Percentiles rank a stretch among this genome's conserved stretches.
These are phyloP conservation scores for Clupea harengus DNA, from an alignment of 2,113 vertebrate species.

Conservation along the genomic window DNA sequence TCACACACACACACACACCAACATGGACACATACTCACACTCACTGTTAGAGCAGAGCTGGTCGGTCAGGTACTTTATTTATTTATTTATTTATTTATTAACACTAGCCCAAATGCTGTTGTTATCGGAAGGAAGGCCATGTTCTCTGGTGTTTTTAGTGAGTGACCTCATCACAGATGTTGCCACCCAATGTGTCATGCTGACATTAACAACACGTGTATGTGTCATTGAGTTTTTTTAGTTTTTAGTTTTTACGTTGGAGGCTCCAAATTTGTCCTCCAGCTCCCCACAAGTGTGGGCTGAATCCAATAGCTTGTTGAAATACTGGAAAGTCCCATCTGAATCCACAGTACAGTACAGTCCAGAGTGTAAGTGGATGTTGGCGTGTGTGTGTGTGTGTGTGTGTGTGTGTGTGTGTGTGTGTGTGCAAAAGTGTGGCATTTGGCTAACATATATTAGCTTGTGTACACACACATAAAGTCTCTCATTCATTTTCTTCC, in stretches of 20 bases:
- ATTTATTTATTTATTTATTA: not conserved
- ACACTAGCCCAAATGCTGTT: not conserved
- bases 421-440: not conserved
- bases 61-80: not conserved
- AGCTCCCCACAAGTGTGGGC: not conserved
- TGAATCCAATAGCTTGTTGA: not conserved
- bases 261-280: not conserved
- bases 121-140: not conserved
- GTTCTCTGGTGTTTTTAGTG: not conserved
- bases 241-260: not conserved
- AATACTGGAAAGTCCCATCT: not conserved
- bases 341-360: not conserved
- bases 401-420: not conserved
- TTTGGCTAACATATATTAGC: not conserved
- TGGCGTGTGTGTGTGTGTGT: not conserved
- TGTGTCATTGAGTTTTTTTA: not conserved
- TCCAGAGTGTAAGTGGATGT: not conserved
- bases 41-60: not conserved
- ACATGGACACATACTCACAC: not conserved
- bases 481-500: not conserved
- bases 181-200: not conserved
- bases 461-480: not conserved
- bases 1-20: not conserved
- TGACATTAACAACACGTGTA: not conserved
- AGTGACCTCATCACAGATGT: conserved; percentile 1